Conservation (phyloP, 2,888 invertebrate species). For the Drosophila prolongata region DNA sequence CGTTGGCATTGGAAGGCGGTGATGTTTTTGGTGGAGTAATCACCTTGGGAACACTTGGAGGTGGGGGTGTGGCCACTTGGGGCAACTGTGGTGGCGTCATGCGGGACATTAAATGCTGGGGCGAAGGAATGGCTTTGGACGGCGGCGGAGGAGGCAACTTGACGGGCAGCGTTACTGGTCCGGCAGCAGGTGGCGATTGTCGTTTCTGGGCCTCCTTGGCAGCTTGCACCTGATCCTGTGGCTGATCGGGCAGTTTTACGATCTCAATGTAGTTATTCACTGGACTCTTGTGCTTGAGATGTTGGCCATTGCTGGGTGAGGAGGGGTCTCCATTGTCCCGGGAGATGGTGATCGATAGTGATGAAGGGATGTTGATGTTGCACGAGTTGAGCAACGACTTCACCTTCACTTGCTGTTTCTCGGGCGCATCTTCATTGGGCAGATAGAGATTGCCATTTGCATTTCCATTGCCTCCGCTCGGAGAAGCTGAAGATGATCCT, state of each 20-base stretch:
- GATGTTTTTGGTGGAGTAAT: slow-evolving; percentile 56
- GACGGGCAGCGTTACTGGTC: background rate
- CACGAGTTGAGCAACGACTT: slow-evolving; percentile 83
- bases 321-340: slow-evolving; percentile 87
- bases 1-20: slow-evolving; percentile 25
- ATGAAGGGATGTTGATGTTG: slow-evolving; percentile 91
- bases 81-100: slow-evolving; percentile 52
- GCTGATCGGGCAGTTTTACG: slow-evolving; percentile 83
- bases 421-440: slow-evolving; percentile 82
- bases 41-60: slow-evolving; percentile 21
- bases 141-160: slow-evolving; percentile 41
- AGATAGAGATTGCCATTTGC: slow-evolving; percentile 23
- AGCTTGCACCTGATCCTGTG: slow-evolving; percentile 38
- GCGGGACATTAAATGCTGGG: slow-evolving; percentile 67
- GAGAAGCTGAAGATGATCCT: slow-evolving; percentile 1
- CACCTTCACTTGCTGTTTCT: slow-evolving; percentile 83
- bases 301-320: slow-evolving; percentile 72
- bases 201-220: slow-evolving; percentile 49
- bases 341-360: slow-evolving; percentile 92
- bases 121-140: slow-evolving; percentile 62
- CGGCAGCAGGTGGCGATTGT: slow-evolving; percentile 39
- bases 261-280: slow-evolving; percentile 85
- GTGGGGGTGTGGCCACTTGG: slow-evolving; percentile 17
- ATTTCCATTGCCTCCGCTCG: background rate
- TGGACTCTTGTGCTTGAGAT: slow-evolving; percentile 83